phyloP scores from a whole-genome alignment of 37 sponge, comb jelly and placozoan species.

The Geodia barretti region DNA sequence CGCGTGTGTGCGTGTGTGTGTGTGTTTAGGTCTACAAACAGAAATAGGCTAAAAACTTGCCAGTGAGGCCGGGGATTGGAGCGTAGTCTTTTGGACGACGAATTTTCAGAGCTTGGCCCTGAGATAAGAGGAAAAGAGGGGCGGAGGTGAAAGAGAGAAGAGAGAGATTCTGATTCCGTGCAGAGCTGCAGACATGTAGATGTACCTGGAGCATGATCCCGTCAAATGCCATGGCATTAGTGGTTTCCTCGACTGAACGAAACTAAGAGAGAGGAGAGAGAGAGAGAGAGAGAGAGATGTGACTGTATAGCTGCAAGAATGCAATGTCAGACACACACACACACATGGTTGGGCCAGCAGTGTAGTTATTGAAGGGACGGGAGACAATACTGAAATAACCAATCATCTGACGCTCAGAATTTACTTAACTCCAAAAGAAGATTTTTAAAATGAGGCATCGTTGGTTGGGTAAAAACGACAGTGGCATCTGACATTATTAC shows the following conservation, averaged over 20 bases:
- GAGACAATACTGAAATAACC: too few relatives aligned
- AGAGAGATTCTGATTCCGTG: not conserved
- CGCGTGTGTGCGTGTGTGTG: not conserved
- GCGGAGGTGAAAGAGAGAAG: not conserved
- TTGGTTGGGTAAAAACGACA: too few relatives aligned
- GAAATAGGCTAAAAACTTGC: conserved; percentile 14
- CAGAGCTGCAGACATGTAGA: not conserved
- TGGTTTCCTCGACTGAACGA: conserved; percentile 98
- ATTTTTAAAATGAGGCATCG: too few relatives aligned
- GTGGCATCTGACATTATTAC: too few relatives aligned
- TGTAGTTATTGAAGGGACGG: too few relatives aligned
- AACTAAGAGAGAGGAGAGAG: conserved; percentile 54
- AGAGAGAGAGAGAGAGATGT: not conserved
- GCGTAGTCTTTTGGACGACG: conserved; percentile 97
- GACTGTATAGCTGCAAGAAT: too few relatives aligned
- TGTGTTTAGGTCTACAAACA: not conserved
- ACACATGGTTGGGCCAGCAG: too few relatives aligned
- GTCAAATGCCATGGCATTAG: conserved; percentile 98
- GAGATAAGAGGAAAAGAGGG: not conserved
- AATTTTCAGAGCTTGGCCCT: conserved; percentile 95
- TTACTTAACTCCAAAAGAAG: too few relatives aligned
- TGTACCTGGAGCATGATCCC: conserved; percentile 90
- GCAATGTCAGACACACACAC: too few relatives aligned
- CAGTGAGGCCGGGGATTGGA: conserved; percentile 80
- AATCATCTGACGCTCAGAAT: too few relatives aligned